These are phyloP conservation scores for Drosophila cardini DNA, from an alignment of 1,140 invertebrate species.

Conservation along the genomic window DNA sequence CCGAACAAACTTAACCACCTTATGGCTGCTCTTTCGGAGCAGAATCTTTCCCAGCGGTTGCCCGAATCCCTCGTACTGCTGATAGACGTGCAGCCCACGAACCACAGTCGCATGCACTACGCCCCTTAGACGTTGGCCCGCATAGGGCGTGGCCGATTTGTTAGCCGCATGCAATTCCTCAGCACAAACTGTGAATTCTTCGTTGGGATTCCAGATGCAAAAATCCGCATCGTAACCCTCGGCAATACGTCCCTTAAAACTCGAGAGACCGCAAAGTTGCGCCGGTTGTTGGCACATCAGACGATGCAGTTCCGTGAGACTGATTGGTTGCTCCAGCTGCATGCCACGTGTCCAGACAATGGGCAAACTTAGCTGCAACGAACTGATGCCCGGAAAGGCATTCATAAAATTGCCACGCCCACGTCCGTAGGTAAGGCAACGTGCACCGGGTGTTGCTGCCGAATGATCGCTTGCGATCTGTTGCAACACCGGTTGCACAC, in stretches of 20 bases:
- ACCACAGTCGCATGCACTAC: conserved; percentile 87
- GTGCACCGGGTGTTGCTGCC: conserved; percentile 88
- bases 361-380: conserved; percentile 89
- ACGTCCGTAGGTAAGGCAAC: conserved; percentile 85
- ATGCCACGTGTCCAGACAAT: conserved; percentile 88
- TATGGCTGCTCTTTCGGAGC: conserved; percentile 72
- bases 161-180: conserved; percentile 87
- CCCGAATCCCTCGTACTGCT: conserved; percentile 77
- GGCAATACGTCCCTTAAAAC: conserved; percentile 87
- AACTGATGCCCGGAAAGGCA: conserved; percentile 91
- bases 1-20: conserved; percentile 80
- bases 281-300: conserved; percentile 88
- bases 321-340: conserved; percentile 78
- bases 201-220: conserved; percentile 89
- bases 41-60: conserved; percentile 80
- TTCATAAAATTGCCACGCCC: conserved; percentile 87
- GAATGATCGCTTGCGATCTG: conserved; percentile 90
- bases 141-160: conserved; percentile 87
- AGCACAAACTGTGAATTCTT: conserved; percentile 86
- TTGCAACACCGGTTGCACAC: conserved; percentile 82
- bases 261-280: conserved; percentile 86
- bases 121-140: conserved; percentile 86
- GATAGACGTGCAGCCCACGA: conserved; percentile 86
- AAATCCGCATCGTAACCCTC: conserved; percentile 90
- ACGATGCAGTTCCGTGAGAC: conserved; percentile 86